Evolutionary conservation across 53 echinoderm and acorn worm species (phyloP).

Genomic region (Luidia sarsii): DNA sequence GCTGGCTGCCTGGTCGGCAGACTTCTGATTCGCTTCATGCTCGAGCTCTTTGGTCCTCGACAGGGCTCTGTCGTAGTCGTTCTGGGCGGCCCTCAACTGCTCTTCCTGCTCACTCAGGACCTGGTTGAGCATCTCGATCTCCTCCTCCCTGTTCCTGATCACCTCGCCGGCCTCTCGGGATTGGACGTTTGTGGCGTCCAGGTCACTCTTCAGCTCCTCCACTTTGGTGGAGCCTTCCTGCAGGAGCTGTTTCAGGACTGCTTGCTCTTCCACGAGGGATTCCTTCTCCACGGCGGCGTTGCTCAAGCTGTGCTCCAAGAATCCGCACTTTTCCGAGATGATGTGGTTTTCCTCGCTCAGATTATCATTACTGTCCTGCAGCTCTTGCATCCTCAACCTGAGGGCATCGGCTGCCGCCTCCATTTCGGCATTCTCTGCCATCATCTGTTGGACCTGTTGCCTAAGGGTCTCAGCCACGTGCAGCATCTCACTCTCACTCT

Average conservation of each 20-base stretch:
- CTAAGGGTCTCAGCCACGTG: neutral
- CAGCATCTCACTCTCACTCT: neutral
- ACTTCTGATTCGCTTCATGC: neutral
- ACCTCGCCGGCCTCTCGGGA: constrained; percentile 2
- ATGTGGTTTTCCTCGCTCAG: constrained; percentile 11
- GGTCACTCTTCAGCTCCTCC: constrained; percentile 18
- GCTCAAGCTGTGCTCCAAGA: neutral
- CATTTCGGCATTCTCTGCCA: constrained; percentile 8
- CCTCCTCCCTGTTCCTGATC: constrained; percentile 12
- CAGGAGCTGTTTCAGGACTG: neutral
- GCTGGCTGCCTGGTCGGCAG: neutral
- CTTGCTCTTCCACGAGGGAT: constrained; percentile 9
- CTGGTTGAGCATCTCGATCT: constrained; percentile 37
- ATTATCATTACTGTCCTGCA: neutral
- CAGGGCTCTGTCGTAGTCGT: constrained; percentile 4
- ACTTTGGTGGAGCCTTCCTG: constrained; percentile 10
- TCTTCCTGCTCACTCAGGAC: constrained; percentile 31
- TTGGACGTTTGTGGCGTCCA: neutral
- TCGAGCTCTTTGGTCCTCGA: constrained; percentile 29
- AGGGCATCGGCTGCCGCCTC: constrained; percentile 6
- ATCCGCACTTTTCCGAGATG: neutral
- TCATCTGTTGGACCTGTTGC: constrained; percentile 14
- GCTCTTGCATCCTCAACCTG: neutral
- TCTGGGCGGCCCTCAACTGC: neutral
- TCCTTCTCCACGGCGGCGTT: constrained; percentile 4